These are phyloP conservation scores for Leucophenga montana DNA, from an alignment of 2,888 invertebrate genomes.

Conservation along the genomic window DNA sequence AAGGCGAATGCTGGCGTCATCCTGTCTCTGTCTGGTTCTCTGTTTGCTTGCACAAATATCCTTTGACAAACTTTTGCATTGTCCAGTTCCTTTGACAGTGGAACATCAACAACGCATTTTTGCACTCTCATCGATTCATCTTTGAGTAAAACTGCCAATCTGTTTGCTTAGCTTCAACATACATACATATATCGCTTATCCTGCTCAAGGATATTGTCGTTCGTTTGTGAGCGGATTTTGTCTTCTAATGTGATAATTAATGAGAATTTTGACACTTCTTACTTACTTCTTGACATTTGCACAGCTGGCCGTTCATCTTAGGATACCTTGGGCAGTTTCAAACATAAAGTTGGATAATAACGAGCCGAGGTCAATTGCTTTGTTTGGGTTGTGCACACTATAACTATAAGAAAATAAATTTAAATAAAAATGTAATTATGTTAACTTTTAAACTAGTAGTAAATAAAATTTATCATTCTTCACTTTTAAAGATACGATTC, in stretches of 20 bases:
- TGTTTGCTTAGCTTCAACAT: conserved; percentile 52
- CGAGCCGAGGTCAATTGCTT: conserved; percentile 52
- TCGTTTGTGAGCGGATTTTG: conserved; percentile 38
- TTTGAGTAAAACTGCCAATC: conserved; percentile 50
- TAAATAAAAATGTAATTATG: conserved; percentile 59
- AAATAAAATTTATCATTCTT: conserved; percentile 33
- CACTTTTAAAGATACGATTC: neutral
- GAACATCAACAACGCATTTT: conserved; percentile 51
- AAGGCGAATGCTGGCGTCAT: conserved; percentile 30
- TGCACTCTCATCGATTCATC: conserved; percentile 70
- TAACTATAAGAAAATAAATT: conserved; percentile 37
- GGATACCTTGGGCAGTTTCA: conserved; percentile 48
- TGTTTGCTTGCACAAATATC: conserved; percentile 64
- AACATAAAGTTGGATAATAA: conserved; percentile 30
- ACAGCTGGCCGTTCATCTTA: conserved; percentile 64
- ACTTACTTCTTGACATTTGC: conserved; percentile 64
- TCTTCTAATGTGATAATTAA: conserved; percentile 66
- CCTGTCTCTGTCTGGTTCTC: conserved; percentile 43
- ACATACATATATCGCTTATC: conserved; percentile 8
- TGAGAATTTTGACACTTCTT: conserved; percentile 69
- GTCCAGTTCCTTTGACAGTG: conserved; percentile 62
- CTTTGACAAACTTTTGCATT: conserved; percentile 66
- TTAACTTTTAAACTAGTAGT: conserved; percentile 41
- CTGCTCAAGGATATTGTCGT: conserved; percentile 21
- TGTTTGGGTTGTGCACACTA: neutral